Evolutionary conservation across 1,140 invertebrate genomes (phyloP), one percentile per base, ranked within the genome.

Genomic region (Cotesia glomerata): DNA sequence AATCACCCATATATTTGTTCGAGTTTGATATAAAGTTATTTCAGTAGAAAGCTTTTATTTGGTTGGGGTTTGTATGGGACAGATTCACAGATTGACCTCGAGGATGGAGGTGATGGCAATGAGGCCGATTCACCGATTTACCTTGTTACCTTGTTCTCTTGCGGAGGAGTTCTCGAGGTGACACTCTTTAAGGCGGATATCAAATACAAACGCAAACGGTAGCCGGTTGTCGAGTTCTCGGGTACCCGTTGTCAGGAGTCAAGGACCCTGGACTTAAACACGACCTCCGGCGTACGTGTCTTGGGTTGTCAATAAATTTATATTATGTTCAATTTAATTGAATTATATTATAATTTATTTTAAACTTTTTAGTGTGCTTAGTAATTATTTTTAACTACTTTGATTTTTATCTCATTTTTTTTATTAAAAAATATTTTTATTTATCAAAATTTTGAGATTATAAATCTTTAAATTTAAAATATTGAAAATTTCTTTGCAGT

Each of bases 91-190:
- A 26, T 26, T 3, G 11, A 36, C 16, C 62, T 36, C 36, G 62
- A 7, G 16, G 59, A 61, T 64, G 62, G 62, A 35, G 45, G 45
- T 64, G 62, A 64, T 64, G 62, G 62, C 62, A 64, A 64, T 64
- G 62, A 64, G 62, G 35, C 32, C 62, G 39, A 45, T 26, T 35
- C 2, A 32, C 26, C 32, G 26, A 26, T 26, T 26, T 26, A 26
- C 26, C 26, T 26, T 26, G 26, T 26, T 26, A 26, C 26, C 26
- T 26, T 26, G 26, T 36, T 64, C 14, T 35, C 13, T 45, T 64
- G 62, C n/a, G 62, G 32, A 64, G 62, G 34, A 64, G 62, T n/a
- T 35, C 13, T 32, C 62, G 39, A 45, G 39, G 39, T 45, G 39
- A 45, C 39, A 45, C 7, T 45, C 7, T 56, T 56, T 18, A 18